Evolutionary conservation across 2,888 invertebrate genomes (phyloP), one percentile per base, ranked within the genome.

Genomic region (Cephus pulcher): DNA sequence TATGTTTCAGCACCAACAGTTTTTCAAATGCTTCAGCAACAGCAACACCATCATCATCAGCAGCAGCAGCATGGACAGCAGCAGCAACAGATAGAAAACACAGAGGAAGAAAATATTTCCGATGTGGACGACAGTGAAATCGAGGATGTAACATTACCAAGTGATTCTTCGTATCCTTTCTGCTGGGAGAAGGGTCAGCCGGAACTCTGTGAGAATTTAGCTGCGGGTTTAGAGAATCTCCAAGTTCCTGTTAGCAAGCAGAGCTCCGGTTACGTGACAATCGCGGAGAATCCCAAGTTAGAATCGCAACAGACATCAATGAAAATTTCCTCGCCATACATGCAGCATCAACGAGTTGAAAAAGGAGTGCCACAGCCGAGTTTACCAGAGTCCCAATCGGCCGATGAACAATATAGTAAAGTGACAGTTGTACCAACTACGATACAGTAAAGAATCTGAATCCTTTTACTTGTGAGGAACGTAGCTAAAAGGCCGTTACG

Each of bases 351-450:
- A n/a, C 84, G 83, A 76, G 84, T 86, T 56, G 86, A 86, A 0
- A 88, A 88, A 78, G 82, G 82, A 76, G 74, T 84, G 78, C 77
- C 82, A 9, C 73, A 82, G 71, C 56, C 81, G 82, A 79, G 75
- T 33, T 75, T 76, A 34, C 40, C 40, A 40, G 40, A 15, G 15
- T 74, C 79, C 69, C 75, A 70, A 71, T 70, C 78, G 75, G 82
- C 85, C 33, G 90, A 90, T 40, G 89, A 89, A 80, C 89, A 88
- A 74, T 91, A 91, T 81, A 90, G 90, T 81, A 90, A 91, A 84
- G 89, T 90, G 73, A 88, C 88, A 37, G 88, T 88, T 76, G 88
- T 88, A 78, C 88, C 90, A 69, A 87, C 85, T 78, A 85, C 87
- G 75, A 85, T 88, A 79, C 87, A 90, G 81, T 90, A 83, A 88